These are phyloP conservation scores for Tadarida brasiliensis DNA, from an alignment of 2,797 vertebrate species.

Conservation along the genomic window DNA sequence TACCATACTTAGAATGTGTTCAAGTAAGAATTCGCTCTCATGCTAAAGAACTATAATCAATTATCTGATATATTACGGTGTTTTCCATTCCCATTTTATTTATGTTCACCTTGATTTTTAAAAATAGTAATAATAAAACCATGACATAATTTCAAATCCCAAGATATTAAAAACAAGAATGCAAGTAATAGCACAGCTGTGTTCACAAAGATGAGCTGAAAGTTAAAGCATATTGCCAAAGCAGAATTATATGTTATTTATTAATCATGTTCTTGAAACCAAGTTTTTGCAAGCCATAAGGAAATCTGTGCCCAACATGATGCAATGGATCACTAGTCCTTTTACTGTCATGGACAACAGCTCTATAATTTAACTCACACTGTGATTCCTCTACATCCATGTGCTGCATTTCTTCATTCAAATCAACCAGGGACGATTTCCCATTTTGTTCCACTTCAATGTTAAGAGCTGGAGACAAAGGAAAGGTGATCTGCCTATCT, in stretches of 20 bases:
- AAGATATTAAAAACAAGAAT: conserved; percentile 69
- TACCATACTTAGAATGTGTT: conserved; percentile 35
- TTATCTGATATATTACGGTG: neutral
- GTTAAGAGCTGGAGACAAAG: conserved; percentile 94
- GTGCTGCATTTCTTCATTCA: conserved; percentile 96
- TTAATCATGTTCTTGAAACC: conserved; percentile 60
- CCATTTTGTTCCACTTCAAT: conserved; percentile 96
- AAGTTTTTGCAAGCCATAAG: conserved; percentile 65
- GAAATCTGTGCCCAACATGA: conserved; percentile 47
- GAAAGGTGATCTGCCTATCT: conserved; percentile 97
- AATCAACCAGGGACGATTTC: conserved; percentile 92
- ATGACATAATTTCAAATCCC: conserved; percentile 67
- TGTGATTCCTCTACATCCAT: conserved; percentile 98
- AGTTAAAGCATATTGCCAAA: conserved; percentile 72
- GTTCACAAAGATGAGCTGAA: conserved; percentile 70
- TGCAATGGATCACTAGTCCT: conserved; percentile 54
- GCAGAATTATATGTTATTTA: conserved; percentile 67
- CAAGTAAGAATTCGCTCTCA: conserved; percentile 57
- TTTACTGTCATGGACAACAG: conserved; percentile 68
- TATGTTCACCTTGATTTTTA: conserved; percentile 68
- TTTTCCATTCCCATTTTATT: conserved; percentile 56
- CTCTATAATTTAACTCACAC: conserved; percentile 89
- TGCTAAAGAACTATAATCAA: conserved; percentile 61
- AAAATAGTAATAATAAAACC: conserved; percentile 17
- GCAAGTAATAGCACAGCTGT: conserved; percentile 68